These are phyloP conservation scores for Magallana angulata DNA, from an alignment of 1,140 invertebrate species.

Conservation along the genomic window DNA sequence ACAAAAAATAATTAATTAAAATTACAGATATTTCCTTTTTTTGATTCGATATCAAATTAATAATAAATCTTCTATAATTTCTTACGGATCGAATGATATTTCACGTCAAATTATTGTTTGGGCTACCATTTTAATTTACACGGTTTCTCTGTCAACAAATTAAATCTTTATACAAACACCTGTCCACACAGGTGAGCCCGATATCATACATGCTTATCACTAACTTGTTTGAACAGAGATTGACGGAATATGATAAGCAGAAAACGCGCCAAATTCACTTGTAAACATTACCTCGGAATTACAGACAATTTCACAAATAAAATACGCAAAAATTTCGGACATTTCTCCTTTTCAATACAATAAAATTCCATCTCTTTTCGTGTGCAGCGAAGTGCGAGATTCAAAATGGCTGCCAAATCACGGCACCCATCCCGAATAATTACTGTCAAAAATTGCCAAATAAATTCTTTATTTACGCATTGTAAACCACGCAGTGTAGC, in stretches of 20 bases:
- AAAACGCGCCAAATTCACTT: constrained; percentile 39
- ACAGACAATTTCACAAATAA: not conserved
- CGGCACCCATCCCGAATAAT: constrained; percentile 35
- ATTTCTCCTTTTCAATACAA: not conserved
- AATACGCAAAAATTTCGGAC: not conserved
- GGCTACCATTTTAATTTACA: not conserved
- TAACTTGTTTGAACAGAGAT: constrained; percentile 26
- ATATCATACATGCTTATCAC: not conserved
- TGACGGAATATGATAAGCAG: constrained; percentile 4
- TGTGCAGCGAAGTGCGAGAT: constrained; percentile 41
- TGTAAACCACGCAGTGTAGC: not conserved
- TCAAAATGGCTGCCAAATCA: constrained; percentile 67
- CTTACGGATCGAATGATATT: not conserved
- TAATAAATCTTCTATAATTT: not conserved
- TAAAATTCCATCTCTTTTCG: constrained; percentile 25
- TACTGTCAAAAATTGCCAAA: constrained; percentile 24
- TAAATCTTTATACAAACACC: not conserved
- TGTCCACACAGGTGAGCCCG: constrained; percentile 8
- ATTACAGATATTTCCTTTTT: not conserved
- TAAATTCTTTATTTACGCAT: not conserved
- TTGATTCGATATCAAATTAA: not conserved
- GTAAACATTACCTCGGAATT: not conserved
- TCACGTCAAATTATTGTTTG: not conserved
- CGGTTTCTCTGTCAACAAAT: constrained; percentile 9
- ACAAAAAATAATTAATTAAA: not conserved